Evolutionary conservation across 2,888 invertebrate species (phyloP), one percentile per base, ranked within the genome.

Genomic region (Hemaris fuciformis): DNA sequence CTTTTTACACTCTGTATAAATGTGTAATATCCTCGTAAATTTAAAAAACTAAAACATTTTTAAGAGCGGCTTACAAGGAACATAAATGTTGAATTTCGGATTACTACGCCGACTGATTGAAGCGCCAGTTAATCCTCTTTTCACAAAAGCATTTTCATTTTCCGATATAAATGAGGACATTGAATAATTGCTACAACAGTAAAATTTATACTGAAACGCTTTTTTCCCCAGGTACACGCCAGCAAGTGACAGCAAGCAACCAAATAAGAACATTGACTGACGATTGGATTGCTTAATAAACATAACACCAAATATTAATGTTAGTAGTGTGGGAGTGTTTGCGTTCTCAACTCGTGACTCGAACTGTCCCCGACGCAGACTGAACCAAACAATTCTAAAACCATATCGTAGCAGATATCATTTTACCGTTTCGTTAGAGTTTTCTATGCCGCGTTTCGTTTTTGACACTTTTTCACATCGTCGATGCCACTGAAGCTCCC

Each of bases 321-420:
- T 64, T 62, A 65, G 27, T 43, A 23, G 38, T 23, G n/a, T 23
- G n/a, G 7, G 10, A 23, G 34, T 18, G 25, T 18, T 25, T 6
- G 18, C 42, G 42, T 58, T 43, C 27, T 20, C 53, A 18, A 53
- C 10, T 10, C 10, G 18, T 18, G 27, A 53, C 45, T 61, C 38
- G 38, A 27, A 59, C 34, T 53, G 46, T 57, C 45, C n/a, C 34
- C 34, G 34, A 6, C n/a, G n/a, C 57, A 75, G 82, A 84, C 83
- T 84, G 80, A 83, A 74, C 72, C 77, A 80, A 69, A 66, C 80
- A 72, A 80, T 82, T 82, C 80, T 80, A 76, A 83, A 70, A 75
- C 71, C 82, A 82, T 84, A 84, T 83, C 81, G 68, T 53, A 53
- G 53, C 13, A 27, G 31, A 27, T 53, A 48, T 48, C 25, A 53